Evolutionary conservation across 2,797 vertebrate genomes (phyloP), one percentile per base, ranked within the genome.

Genomic region (Austrolebias charrua): DNA sequence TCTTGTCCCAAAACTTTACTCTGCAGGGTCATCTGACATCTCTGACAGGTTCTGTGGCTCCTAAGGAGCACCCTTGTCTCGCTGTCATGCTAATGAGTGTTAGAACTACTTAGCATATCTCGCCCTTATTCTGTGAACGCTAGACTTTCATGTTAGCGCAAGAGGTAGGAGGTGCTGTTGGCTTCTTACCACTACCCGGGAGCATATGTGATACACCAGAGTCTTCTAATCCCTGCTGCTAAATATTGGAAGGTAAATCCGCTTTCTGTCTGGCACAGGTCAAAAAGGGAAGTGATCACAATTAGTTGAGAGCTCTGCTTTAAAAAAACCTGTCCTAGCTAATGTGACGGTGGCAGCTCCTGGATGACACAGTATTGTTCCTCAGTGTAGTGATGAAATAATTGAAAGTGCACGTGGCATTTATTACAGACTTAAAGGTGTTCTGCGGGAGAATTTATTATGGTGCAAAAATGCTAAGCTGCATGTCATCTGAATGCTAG

Each of bases 211-310:
- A 87, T 80, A 75, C 19, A 52, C 78, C 66, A 67, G 40, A 70
- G 67, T 70, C 65, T 63, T 79, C 71, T 89, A 88, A 90, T 90
- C 88, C 88, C 64, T 60, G 52, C 80, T 83, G 28, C 78, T 72
- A 57, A 75, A 78, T 75, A 82, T 86, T 75, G 62, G 73, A 84
- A 77, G 81, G 77, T 88, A 85, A 90, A 91, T 83, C 86, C 68
- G 24, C 73, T 60, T 70, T 78, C 79, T 87, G 79, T 78, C 82
- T 86, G 79, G 79, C 79, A 79, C 68, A 68, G 85, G 90, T 88
- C 86, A 88, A 80, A 87, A 82, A 67, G 78, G 78, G 87, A 89
- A 85, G 66, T 45, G 46, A 86, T 87, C 83, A 79, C 77, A 85
- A 77, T 90, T 87, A 85, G 76, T 66, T 63, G 51, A 74, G 46